Conservation (phyloP, 1,140 invertebrate genomes). For the Psix sp. region DNA sequence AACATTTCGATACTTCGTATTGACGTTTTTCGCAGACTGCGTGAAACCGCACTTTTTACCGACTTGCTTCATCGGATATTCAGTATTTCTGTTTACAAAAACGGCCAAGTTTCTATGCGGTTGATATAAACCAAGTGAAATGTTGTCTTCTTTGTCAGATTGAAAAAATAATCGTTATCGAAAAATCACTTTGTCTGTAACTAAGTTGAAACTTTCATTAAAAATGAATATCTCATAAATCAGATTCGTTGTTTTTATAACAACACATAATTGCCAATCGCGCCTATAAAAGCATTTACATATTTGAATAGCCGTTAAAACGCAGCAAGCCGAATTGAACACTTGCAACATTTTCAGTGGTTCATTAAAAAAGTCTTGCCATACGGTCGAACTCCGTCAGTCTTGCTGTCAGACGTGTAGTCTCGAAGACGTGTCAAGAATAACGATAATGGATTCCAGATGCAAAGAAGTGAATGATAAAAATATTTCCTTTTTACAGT, state of each 20-base stretch:
- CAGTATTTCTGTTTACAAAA: slow-evolving; percentile 5
- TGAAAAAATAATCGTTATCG: no score
- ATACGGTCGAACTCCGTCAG: slow-evolving; percentile 14
- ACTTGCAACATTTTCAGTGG: slow-evolving; percentile 27
- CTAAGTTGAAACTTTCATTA: slow-evolving; percentile 2
- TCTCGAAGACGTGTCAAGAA: slow-evolving; percentile 15
- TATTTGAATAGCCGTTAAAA: no score
- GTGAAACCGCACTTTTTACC: slow-evolving; percentile 3
- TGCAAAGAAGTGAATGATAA: slow-evolving; percentile 28
- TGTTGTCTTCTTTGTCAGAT: no score
- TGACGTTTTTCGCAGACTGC: slow-evolving; percentile 18
- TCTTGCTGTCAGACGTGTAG: slow-evolving; percentile 23
- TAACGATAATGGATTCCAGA: slow-evolving; percentile 33
- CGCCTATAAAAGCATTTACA: no score
- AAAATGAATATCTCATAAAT: slow-evolving; percentile 19
- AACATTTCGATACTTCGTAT: slow-evolving; percentile 41
- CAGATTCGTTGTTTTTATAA: no score
- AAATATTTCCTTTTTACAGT: slow-evolving; percentile 16
- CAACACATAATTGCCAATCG: no score
- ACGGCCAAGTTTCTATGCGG: no score
- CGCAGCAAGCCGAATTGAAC: no score
- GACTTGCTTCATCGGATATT: not conserved
- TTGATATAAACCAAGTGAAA: no score
- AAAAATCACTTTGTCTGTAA: no score
- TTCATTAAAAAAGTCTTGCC: slow-evolving; percentile 30